Conservation (phyloP, 1,140 invertebrate species). For the Dendroctonus valens region DNA sequence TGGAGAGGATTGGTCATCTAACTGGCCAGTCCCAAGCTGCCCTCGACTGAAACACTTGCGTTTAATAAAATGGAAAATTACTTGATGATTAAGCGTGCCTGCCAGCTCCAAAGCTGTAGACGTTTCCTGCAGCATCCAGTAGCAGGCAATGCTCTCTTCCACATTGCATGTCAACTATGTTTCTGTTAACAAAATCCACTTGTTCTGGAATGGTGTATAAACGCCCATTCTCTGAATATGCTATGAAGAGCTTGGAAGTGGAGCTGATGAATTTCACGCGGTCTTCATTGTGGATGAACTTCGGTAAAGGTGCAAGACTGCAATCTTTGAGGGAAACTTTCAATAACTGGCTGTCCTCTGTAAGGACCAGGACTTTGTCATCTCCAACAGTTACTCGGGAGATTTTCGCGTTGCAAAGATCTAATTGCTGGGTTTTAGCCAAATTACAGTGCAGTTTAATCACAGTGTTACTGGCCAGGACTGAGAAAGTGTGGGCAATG, state of each 20-base stretch:
- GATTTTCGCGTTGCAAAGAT: slow-evolving; percentile 19
- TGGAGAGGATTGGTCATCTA: slow-evolving; percentile 63
- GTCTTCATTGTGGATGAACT: slow-evolving; percentile 33
- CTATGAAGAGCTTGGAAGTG: slow-evolving; percentile 52
- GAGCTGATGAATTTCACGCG: slow-evolving; percentile 49
- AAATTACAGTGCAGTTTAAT: slow-evolving; percentile 17
- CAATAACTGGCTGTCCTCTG: slow-evolving; percentile 19
- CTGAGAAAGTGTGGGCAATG: slow-evolving; percentile 27
- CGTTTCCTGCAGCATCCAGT: slow-evolving; percentile 66
- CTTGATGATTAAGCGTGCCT: slow-evolving; percentile 56
- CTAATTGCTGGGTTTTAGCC: not conserved
- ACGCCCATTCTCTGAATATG: slow-evolving; percentile 53
- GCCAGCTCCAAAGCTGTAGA: slow-evolving; percentile 79
- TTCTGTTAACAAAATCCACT: slow-evolving; percentile 56
- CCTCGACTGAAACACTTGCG: slow-evolving; percentile 64
- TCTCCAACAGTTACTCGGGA: slow-evolving; percentile 31
- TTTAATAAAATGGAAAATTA: not conserved
- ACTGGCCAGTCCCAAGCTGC: slow-evolving; percentile 75
- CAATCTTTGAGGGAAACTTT: slow-evolving; percentile 28
- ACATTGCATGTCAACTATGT: slow-evolving; percentile 65
- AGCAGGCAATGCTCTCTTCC: slow-evolving; percentile 79
- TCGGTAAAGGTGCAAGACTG: slow-evolving; percentile 25
- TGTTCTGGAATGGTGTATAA: slow-evolving; percentile 61
- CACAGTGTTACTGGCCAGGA: slow-evolving; percentile 2
- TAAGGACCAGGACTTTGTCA: slow-evolving; percentile 33